A percentile compares a stretch with the other conserved stretches of the same genome.
Conservation (phyloP, 2,797 vertebrate species). For the Xyrichtys novacula region DNA sequence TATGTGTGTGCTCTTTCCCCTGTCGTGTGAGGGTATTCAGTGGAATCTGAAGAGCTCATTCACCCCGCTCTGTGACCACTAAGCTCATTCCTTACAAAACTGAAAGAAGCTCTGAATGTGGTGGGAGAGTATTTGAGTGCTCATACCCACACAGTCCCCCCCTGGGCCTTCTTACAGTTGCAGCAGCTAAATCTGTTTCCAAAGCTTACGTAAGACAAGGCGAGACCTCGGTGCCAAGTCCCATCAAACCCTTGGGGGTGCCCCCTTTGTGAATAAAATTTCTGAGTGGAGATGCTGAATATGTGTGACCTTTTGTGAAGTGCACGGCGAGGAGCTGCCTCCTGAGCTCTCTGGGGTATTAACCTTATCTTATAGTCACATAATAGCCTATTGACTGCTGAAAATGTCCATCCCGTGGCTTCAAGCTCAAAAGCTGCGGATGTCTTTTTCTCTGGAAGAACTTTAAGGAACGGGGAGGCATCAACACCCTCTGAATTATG, state of each 20-base stretch:
- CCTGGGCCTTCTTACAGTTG: conserved; percentile 29
- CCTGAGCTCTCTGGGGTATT: conserved; percentile 51
- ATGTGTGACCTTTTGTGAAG: conserved; percentile 79
- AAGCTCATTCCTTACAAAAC: conserved; percentile 53
- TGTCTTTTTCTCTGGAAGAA: conserved; percentile 38
- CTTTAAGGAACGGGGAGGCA: conserved; percentile 1
- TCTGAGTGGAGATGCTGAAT: conserved; percentile 71
- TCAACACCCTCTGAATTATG: too few relatives aligned
- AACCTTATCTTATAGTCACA: conserved; percentile 70
- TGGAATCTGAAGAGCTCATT: conserved; percentile 49
- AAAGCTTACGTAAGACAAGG: conserved; percentile 58
- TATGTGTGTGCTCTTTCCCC: neutral
- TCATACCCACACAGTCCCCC: conserved; percentile 56
- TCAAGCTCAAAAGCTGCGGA: conserved; percentile 35
- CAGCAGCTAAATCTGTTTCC: conserved; percentile 59
- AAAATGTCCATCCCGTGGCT: conserved; percentile 35
- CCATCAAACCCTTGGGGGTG: conserved; percentile 38
- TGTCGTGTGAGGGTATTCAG: conserved; percentile 41
- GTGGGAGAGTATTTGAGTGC: conserved; percentile 59
- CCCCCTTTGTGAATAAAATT: conserved; percentile 67
- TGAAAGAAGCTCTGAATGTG: conserved; percentile 55
- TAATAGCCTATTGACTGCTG: conserved; percentile 69
- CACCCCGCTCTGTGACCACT: conserved; percentile 40
- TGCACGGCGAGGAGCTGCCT: conserved; percentile 37
- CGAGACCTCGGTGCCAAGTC: conserved; percentile 40